phyloP scores from a whole-genome alignment of 1,140 invertebrate genomes.

The Zaprionus capensis region DNA sequence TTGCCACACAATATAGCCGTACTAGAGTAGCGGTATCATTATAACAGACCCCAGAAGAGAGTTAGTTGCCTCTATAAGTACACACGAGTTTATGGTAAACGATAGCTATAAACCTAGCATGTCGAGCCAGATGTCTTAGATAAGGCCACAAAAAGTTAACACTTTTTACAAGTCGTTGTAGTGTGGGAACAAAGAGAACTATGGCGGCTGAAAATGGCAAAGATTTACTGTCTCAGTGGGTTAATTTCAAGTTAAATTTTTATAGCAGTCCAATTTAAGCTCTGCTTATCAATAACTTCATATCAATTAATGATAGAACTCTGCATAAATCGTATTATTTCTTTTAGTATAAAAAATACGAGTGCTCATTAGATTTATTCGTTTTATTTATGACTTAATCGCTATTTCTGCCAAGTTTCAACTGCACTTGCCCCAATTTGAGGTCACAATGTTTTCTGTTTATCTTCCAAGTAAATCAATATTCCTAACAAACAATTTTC shows the following conservation, averaged over 20 bases:
- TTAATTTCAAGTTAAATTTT: too few species aligned
- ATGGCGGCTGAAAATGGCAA: background rate
- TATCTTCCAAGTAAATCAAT: constrained; percentile 56
- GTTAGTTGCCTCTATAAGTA: constrained; percentile 19
- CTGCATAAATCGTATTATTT: background rate
- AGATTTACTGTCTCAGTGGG: background rate
- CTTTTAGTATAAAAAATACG: background rate
- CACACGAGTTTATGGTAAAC: constrained; percentile 23
- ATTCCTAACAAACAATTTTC: constrained; percentile 24
- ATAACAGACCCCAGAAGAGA: constrained; percentile 9
- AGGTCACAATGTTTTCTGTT: background rate
- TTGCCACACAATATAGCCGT: constrained; percentile 56
- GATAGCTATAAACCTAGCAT: constrained; percentile 28
- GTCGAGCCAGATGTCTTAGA: background rate
- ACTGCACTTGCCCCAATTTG: background rate
- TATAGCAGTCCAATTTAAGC: too few species aligned
- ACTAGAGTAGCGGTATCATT: constrained; percentile 47
- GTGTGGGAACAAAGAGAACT: background rate
- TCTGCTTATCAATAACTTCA: background rate
- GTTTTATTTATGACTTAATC: constrained; percentile 2
- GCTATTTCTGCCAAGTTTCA: background rate
- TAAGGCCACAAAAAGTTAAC: constrained; percentile 2
- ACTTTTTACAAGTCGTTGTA: background rate
- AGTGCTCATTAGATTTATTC: background rate
- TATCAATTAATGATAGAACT: background rate